Conservation (phyloP, 2,888 invertebrate genomes). For the Xanthostigma xanthostigma region DNA sequence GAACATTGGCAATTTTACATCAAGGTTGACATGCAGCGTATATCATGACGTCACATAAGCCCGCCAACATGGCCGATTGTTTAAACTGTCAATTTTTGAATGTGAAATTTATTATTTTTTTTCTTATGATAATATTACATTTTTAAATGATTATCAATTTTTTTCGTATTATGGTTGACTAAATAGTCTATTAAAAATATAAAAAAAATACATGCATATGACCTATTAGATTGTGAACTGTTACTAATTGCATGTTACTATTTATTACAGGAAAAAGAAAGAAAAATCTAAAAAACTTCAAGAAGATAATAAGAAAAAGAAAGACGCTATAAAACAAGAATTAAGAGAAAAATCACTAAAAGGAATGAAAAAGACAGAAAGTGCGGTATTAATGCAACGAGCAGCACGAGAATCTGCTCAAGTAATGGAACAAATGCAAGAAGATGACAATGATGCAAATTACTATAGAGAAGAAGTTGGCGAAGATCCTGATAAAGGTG, state of each 20-base stretch:
- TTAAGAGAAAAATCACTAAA: slow-evolving; percentile 51
- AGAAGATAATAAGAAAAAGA: slow-evolving; percentile 52
- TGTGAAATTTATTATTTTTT: too few species aligned
- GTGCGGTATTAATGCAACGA: slow-evolving; percentile 27
- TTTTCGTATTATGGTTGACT: too few species aligned
- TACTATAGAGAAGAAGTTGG: slow-evolving; percentile 83
- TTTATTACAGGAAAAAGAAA: slow-evolving; percentile 44
- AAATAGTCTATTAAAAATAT: too few species aligned
- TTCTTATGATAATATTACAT: too few species aligned
- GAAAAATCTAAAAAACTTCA: slow-evolving; percentile 64
- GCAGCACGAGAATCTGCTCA: slow-evolving; percentile 33
- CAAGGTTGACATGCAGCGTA: too few species aligned
- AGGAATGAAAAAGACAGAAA: slow-evolving; percentile 47
- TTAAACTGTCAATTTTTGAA: too few species aligned
- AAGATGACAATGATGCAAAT: slow-evolving; percentile 58
- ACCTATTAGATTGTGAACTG: neutral
- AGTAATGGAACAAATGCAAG: slow-evolving; percentile 27
- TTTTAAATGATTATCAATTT: too few species aligned
- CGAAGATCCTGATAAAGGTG: slow-evolving; percentile 72
- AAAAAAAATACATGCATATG: too few species aligned
- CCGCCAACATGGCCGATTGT: too few species aligned
- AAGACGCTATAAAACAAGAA: slow-evolving; percentile 46
- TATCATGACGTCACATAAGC: too few species aligned
- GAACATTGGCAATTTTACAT: too few species aligned
- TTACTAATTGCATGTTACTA: slow-evolving; percentile 7